These are phyloP conservation scores for Philypnodon macrostomus DNA, from an alignment of 2,797 vertebrate genomes.

Conservation along the genomic window DNA sequence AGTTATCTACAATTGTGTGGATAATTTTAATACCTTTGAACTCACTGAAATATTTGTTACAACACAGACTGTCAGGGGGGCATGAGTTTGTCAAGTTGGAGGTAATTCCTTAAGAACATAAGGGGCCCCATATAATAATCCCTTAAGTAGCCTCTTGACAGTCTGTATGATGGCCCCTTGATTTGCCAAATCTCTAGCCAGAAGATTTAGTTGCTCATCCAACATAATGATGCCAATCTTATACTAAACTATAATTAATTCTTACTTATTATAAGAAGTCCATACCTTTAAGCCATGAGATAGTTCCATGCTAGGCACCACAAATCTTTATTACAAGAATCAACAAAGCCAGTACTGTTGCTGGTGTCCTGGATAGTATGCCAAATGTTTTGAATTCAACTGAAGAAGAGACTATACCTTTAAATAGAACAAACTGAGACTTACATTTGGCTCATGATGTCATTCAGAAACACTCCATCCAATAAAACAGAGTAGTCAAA, in stretches of 20 bases:
- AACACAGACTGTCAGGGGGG: slow-evolving; percentile 11
- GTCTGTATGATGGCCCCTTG: slow-evolving; percentile 33
- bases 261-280: no score
- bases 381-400: slow-evolving; percentile 15
- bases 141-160: slow-evolving; percentile 62
- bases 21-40: neutral
- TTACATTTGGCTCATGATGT: slow-evolving; percentile 94
- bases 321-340: slow-evolving; percentile 56
- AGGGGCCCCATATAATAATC: slow-evolving; percentile 66
- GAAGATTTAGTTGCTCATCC: no score
- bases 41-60: neutral
- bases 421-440: no score
- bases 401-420: neutral
- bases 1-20: neutral
- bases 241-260: no score
- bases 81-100: slow-evolving; percentile 25
- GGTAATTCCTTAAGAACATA: slow-evolving; percentile 56
- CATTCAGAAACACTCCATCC: slow-evolving; percentile 87
- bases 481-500: slow-evolving; percentile 86
- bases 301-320: slow-evolving; percentile 38
- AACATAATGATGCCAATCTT: no score
- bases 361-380: slow-evolving; percentile 36
- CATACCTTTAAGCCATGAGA: no score
- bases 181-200: slow-evolving; percentile 10
- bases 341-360: slow-evolving; percentile 64